These are phyloP conservation scores for Sitobion miscanthi DNA, from an alignment of 1,140 invertebrate genomes.

Conservation along the genomic window DNA sequence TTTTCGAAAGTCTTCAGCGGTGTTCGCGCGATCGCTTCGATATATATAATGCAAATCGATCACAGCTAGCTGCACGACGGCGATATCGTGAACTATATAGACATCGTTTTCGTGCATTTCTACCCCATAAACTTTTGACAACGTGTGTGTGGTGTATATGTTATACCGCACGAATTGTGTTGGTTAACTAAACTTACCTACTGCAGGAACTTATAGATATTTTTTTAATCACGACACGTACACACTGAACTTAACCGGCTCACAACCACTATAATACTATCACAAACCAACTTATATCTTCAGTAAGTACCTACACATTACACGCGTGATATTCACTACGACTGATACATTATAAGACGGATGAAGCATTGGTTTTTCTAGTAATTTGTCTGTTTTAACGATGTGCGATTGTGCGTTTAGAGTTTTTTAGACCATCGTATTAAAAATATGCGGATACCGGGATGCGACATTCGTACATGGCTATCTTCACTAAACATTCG, in stretches of 20 bases:
- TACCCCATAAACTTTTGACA: neutral
- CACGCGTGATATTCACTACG: too few species aligned
- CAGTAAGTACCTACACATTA: neutral
- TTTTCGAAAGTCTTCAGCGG: too few species aligned
- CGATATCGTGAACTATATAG: too few species aligned
- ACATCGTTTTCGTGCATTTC: neutral
- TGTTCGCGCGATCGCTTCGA: too few species aligned
- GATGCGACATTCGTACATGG: neutral
- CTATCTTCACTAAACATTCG: neutral
- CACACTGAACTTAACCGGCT: neutral
- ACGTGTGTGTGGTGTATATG: neutral
- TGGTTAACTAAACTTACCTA: neutral
- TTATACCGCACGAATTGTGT: neutral
- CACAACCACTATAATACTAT: neutral
- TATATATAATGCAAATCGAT: too few species aligned
- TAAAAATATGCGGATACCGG: neutral
- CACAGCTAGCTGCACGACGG: too few species aligned
- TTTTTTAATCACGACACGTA: neutral
- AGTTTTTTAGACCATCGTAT: neutral
- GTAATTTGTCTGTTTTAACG: neutral
- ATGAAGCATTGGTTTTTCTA: neutral
- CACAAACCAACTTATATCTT: neutral
- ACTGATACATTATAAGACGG: too few species aligned
- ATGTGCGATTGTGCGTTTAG: neutral
- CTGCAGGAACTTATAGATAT: neutral